Percentiles rank a stretch among this genome's conserved stretches.
phyloP scores from a whole-genome alignment of 2,797 vertebrate genomes.

The Anabas testudineus region DNA sequence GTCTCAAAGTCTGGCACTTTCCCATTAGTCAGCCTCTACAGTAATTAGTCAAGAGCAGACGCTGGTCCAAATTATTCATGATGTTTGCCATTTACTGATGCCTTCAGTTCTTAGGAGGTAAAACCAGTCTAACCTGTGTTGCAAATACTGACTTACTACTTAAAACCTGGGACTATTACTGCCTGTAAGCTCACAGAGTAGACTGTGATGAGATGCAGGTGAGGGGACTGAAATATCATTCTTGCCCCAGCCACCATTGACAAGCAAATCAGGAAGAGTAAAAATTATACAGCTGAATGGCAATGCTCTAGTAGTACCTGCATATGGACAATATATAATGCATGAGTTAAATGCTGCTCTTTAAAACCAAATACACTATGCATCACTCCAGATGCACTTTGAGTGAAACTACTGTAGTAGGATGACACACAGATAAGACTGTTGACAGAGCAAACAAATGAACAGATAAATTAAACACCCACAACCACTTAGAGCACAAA shows the following conservation, averaged over 20 bases:
- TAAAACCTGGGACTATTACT: constrained; percentile 33
- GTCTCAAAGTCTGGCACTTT: constrained; percentile 28
- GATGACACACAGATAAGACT: constrained; percentile 23
- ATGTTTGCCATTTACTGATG: constrained; percentile 44
- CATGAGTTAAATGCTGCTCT: constrained; percentile 46
- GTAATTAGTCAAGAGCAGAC: constrained; percentile 31
- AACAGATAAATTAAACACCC: constrained; percentile 36
- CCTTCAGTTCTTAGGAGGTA: constrained; percentile 28
- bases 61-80: constrained; percentile 42
- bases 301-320: constrained; percentile 9
- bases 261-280: constrained; percentile 34
- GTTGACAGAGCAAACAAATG: constrained; percentile 42
- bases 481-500: constrained; percentile 18
- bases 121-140: constrained; percentile 22
- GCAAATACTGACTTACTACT: constrained; percentile 53
- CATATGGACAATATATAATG: constrained; percentile 58
- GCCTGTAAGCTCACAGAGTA: constrained; percentile 30
- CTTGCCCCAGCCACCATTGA: constrained; percentile 35
- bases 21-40: constrained; percentile 16
- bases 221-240: constrained; percentile 30
- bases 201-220: constrained; percentile 13
- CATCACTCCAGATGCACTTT: constrained; percentile 39
- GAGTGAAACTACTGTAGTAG: constrained; percentile 19
- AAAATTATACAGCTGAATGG: constrained; percentile 21
- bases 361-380: constrained; percentile 23